Evolutionary conservation across 1,140 invertebrate species (phyloP).

Genomic region (Drosophila quadrilineata): DNA sequence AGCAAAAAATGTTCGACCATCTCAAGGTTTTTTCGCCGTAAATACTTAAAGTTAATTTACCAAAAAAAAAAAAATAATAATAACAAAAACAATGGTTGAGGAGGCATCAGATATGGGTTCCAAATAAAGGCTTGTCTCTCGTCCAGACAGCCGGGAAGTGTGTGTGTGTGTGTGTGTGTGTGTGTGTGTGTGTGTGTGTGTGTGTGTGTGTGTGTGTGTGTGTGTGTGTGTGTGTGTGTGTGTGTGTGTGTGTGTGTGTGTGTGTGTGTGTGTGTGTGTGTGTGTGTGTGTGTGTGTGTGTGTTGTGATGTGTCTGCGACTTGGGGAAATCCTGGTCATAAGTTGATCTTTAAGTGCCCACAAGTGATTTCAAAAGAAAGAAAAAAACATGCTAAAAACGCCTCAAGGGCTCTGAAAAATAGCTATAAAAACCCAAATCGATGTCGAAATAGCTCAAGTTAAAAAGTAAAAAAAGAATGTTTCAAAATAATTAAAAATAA

Average conservation of each 20-base stretch:
- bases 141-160: too few species aligned
- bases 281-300: constrained; percentile 7
- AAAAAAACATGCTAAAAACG: constrained; percentile 18
- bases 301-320: too few species aligned
- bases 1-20: constrained; percentile 30
- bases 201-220: constrained; percentile 5
- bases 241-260: too few species aligned
- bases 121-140: constrained; percentile 9
- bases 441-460: neutral
- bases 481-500: too few species aligned
- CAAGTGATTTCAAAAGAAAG: constrained; percentile 14
- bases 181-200: too few species aligned
- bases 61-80: too few species aligned
- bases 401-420: constrained; percentile 8
- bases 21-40: constrained; percentile 45
- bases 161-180: constrained; percentile 6
- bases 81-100: constrained; percentile 13
- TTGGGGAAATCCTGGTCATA: constrained; percentile 58
- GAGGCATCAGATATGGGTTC: constrained; percentile 11
- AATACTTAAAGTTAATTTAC: constrained; percentile 19
- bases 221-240: constrained; percentile 2
- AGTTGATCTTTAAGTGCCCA: constrained; percentile 40
- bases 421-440: constrained; percentile 13
- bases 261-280: constrained; percentile 2
- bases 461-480: constrained; percentile 8